phyloP scores from a whole-genome alignment of 2,888 invertebrate genomes.

The Drymonia ruficornis region DNA sequence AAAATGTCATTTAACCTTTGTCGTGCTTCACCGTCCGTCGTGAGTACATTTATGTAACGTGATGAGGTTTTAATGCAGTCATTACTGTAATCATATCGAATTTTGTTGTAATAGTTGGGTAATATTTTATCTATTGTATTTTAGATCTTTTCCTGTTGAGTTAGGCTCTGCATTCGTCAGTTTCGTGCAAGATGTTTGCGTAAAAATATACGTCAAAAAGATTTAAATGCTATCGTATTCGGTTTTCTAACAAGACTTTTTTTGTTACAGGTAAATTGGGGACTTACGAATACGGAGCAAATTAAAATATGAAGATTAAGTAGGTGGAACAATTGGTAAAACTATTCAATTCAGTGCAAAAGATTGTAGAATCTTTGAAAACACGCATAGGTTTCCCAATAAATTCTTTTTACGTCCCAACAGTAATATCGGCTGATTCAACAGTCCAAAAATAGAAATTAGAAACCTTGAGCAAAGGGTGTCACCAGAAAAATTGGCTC shows the following conservation, averaged over 20 bases:
- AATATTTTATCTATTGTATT: not conserved
- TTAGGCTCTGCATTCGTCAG: not conserved
- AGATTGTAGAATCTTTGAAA: not conserved
- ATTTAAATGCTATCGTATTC: no score
- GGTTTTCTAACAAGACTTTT: slow-evolving; percentile 4
- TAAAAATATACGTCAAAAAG: not conserved
- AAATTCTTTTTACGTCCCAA: not conserved
- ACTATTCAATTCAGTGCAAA: no score
- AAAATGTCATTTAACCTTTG: slow-evolving; percentile 41
- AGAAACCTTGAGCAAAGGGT: slow-evolving; percentile 13
- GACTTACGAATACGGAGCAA: not conserved
- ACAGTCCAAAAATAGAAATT: slow-evolving; percentile 18
- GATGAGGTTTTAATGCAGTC: slow-evolving; percentile 37
- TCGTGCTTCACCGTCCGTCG: slow-evolving; percentile 32
- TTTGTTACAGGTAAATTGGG: slow-evolving; percentile 42
- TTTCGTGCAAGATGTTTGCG: slow-evolving; percentile 7
- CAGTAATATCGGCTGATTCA: slow-evolving; percentile 2
- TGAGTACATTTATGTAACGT: slow-evolving; percentile 37
- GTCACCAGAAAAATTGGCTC: slow-evolving; percentile 45
- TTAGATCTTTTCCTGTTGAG: not conserved
- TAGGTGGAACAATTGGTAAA: no score
- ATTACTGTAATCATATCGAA: slow-evolving; percentile 27
- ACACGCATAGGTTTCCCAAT: not conserved
- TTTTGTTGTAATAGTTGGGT: slow-evolving; percentile 7
- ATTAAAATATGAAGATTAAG: no score